Evolutionary conservation across 2,888 invertebrate species (phyloP).

Genomic region (Spialia ferax): DNA sequence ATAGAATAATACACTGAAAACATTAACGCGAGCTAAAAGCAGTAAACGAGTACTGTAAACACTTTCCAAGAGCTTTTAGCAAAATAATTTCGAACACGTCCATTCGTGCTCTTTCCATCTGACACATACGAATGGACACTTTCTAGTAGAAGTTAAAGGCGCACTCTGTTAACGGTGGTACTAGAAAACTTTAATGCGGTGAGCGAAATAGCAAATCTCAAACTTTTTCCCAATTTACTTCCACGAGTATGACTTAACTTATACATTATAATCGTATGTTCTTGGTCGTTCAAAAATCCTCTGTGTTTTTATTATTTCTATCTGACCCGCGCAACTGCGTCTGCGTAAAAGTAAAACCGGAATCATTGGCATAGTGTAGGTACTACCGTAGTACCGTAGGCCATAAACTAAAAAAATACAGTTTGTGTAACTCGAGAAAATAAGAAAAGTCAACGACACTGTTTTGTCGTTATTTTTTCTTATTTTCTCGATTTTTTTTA

Average conservation of each 20-base stretch:
- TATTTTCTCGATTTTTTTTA: too few relatives aligned
- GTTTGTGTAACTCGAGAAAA: too few relatives aligned
- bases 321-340: too few relatives aligned
- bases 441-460: too few relatives aligned
- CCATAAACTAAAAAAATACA: too few relatives aligned
- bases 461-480: too few relatives aligned
- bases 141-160: conserved; percentile 51
- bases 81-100: conserved; percentile 51
- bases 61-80: conserved; percentile 42
- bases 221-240: conserved; percentile 20
- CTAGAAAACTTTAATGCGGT: conserved; percentile 47
- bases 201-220: conserved; percentile 47
- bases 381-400: too few relatives aligned
- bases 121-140: conserved; percentile 56
- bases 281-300: too few relatives aligned
- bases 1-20: not conserved
- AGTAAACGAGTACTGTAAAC: conserved; percentile 31
- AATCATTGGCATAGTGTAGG: too few relatives aligned
- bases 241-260: not conserved
- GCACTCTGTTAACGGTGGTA: conserved; percentile 49
- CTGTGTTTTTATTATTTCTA: too few relatives aligned
- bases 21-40: conserved; percentile 9
- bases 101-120: conserved; percentile 50
- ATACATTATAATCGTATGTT: too few relatives aligned
- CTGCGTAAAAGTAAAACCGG: too few relatives aligned